These are phyloP conservation scores for Cotesia chilonis DNA, from an alignment of 1,140 invertebrate genomes.

Conservation along the genomic window DNA sequence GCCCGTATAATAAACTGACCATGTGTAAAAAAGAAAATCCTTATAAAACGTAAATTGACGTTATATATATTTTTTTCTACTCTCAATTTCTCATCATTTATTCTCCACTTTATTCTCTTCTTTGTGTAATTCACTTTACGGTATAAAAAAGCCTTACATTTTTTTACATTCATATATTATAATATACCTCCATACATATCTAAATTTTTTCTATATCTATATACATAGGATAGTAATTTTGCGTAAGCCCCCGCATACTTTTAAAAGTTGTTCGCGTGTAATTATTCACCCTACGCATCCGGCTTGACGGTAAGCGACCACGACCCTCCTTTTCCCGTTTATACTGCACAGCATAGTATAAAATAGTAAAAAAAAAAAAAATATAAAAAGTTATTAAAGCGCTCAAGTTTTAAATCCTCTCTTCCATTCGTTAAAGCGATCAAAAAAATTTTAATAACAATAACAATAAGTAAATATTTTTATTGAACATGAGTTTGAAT, in stretches of 20 bases:
- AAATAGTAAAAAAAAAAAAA: neutral
- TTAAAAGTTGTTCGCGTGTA: conserved; percentile 27
- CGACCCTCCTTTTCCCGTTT: conserved; percentile 7
- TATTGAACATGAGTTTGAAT: neutral
- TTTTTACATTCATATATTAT: no score
- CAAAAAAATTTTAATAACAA: no score
- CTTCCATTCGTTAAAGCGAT: no score
- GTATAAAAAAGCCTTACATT: neutral
- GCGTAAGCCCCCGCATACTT: conserved; percentile 2
- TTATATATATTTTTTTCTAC: no score
- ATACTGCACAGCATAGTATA: neutral
- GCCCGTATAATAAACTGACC: no score
- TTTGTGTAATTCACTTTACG: conserved; percentile 24
- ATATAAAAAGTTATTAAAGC: neutral
- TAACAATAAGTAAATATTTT: no score
- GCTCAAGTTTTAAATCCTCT: no score
- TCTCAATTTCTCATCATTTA: no score
- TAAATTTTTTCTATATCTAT: neutral
- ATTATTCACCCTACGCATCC: conserved; percentile 21
- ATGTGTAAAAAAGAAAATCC: no score
- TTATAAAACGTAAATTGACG: no score
- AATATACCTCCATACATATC: no score
- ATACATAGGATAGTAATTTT: conserved; percentile 20
- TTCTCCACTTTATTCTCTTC: no score
- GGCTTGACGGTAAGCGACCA: conserved; percentile 15